Evolutionary conservation across 2,113 vertebrate species (phyloP).

Genomic region (Mesembrinibis cayennensis): DNA sequence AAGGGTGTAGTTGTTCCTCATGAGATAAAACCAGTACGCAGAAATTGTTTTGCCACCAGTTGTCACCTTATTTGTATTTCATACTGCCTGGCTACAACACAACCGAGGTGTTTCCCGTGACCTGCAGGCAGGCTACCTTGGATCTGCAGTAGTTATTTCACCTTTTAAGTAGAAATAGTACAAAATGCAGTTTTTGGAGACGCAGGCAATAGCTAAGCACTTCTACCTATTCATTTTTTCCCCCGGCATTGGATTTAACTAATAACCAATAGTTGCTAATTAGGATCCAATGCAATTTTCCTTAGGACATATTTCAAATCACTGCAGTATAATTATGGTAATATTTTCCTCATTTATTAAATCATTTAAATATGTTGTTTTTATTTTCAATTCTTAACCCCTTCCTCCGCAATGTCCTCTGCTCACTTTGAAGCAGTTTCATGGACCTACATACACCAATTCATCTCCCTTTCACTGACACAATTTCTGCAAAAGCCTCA

Average conservation of each 20-base stretch:
- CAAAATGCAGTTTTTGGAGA: neutral
- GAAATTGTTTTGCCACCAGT: neutral
- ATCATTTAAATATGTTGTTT: neutral
- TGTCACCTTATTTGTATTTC: neutral
- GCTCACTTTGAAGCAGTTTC: neutral
- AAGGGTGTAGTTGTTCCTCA: neutral
- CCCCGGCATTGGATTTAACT: neutral
- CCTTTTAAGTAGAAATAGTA: neutral
- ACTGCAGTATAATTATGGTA: neutral
- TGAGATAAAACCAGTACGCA: neutral
- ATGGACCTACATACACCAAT: accelerated
- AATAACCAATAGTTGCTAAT: neutral
- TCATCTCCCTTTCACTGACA: neutral
- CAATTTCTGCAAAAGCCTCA: neutral
- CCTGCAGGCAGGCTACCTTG: neutral
- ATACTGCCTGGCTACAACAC: neutral
- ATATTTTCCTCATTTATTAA: neutral
- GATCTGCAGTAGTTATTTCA: neutral
- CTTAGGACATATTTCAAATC: neutral
- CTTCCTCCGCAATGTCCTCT: accelerated
- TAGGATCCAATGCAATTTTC: neutral
- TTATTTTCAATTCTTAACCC: neutral
- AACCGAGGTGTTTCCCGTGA: neutral
- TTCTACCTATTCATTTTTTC: neutral
- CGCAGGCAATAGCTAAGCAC: neutral